These are phyloP conservation scores for Hemicordylus capensis DNA, from an alignment of 2,113 vertebrate species.

Conservation along the genomic window DNA sequence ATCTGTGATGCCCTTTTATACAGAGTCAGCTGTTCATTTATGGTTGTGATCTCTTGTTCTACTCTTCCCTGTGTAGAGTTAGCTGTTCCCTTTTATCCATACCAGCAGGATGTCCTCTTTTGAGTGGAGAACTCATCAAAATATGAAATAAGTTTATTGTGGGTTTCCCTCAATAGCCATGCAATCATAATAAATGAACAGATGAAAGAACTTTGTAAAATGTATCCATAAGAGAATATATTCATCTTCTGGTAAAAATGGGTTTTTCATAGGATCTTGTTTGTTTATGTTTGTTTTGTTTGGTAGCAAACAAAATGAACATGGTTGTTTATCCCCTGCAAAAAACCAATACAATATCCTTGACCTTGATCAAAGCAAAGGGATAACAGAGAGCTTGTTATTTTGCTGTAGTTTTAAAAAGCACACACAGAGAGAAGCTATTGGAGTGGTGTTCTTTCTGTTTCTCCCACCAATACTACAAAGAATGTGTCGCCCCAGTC, in stretches of 20 bases:
- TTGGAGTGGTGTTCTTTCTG: background rate
- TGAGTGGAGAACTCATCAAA: background rate
- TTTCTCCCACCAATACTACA: background rate
- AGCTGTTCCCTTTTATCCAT: background rate
- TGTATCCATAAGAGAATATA: background rate
- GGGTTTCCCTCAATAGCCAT: too few species aligned
- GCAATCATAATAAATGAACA: background rate
- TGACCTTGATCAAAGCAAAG: background rate
- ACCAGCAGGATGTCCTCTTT: background rate
- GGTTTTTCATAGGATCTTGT: too few species aligned
- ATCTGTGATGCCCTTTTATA: background rate
- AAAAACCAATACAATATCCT: background rate
- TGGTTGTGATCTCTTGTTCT: background rate
- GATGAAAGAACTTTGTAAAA: background rate
- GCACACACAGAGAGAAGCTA: background rate
- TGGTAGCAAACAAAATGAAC: background rate
- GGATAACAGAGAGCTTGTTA: background rate
- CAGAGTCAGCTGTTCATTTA: background rate
- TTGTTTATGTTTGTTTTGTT: constrained; percentile 23
- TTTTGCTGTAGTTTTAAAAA: background rate
- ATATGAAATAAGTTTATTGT: too few species aligned
- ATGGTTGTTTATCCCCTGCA: background rate
- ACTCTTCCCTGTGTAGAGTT: background rate
- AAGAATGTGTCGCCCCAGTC: background rate
- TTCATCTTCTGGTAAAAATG: background rate